Conservation (phyloP, 2,888 invertebrate genomes). For the Gastrophysa polygoni region DNA sequence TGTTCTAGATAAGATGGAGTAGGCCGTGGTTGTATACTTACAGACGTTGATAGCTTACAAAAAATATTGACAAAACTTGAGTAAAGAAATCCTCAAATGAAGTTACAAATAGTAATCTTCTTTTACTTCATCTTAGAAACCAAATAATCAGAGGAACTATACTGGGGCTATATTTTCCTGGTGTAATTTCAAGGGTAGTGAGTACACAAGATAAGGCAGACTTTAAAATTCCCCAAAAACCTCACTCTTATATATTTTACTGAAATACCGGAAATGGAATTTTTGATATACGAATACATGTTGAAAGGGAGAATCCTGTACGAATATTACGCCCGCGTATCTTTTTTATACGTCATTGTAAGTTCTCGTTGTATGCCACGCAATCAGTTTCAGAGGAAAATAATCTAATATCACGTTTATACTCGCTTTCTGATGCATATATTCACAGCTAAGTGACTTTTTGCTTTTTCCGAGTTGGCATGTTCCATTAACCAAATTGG, state of each 20-base stretch:
- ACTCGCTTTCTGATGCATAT: not conserved
- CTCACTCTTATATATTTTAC: slow-evolving; percentile 1
- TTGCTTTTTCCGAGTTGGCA: not conserved
- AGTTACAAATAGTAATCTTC: no score
- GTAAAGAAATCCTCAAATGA: no score
- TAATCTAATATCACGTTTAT: slow-evolving; percentile 1
- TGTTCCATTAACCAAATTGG: not conserved
- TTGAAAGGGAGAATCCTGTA: slow-evolving; percentile 1
- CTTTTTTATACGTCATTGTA: not conserved
- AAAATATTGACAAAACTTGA: no score
- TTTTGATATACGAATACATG: slow-evolving; percentile 20
- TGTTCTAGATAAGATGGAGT: no score
- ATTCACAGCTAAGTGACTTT: not conserved
- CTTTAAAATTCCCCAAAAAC: not conserved
- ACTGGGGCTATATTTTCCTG: not conserved
- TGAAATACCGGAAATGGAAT: slow-evolving; percentile 24
- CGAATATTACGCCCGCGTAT: not conserved
- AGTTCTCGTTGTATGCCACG: not conserved
- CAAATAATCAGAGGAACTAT: not conserved
- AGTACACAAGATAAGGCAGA: not conserved
- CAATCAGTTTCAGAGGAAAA: slow-evolving; percentile 1
- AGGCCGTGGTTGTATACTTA: no score
- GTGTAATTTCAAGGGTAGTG: not conserved
- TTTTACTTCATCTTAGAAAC: not conserved
- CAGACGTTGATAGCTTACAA: no score